Evolutionary conservation across 2,888 invertebrate species (phyloP), one percentile per base, ranked within the genome.

Genomic region (Parnassius glacialis): DNA sequence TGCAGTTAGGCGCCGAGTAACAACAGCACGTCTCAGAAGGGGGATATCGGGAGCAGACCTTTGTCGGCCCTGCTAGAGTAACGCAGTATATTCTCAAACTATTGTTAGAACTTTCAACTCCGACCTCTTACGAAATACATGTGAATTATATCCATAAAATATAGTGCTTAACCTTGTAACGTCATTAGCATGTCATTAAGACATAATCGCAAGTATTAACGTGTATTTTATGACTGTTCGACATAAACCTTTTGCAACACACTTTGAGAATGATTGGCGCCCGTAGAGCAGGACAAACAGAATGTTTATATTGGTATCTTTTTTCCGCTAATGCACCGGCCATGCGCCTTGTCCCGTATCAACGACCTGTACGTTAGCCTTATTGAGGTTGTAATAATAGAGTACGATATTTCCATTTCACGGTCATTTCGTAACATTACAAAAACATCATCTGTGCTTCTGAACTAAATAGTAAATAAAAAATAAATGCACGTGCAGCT

Each of bases 371-470:
- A 78, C 79, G 80, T 79, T 80, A 78, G 80, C 75, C 80, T 80
- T 75, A 70, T 78, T 71, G 80, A 76, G 80, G 74, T 77, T 79
- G 81, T 83, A 80, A 84, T 81, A 83, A 81, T 79, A 78, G 74
- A 74, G 72, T 73, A 80, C 79, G 80, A 79, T 80, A 83, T 84
- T 85, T 84, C 81, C 77, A 84, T 85, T 87, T 88, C 85, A 88
- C 85, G 87, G 87, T 80, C 84, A 81, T 88, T 88, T 86, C 82
- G 82, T 85, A 85, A 87, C 78, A 79, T 85, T 86, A 83, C 81
- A 84, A 82, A 80, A 81, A 82, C 81, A 81, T 79, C 74, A 76
- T 73, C 73, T 69, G 69, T 67, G 70, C 73, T 75, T 62, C 73
- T 77, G 76, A 70, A 74, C 72, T 73, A 69, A 70, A 74, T 73